Evolutionary conservation across 2,797 vertebrate species (phyloP).

Genomic region (Danio tinwini): DNA sequence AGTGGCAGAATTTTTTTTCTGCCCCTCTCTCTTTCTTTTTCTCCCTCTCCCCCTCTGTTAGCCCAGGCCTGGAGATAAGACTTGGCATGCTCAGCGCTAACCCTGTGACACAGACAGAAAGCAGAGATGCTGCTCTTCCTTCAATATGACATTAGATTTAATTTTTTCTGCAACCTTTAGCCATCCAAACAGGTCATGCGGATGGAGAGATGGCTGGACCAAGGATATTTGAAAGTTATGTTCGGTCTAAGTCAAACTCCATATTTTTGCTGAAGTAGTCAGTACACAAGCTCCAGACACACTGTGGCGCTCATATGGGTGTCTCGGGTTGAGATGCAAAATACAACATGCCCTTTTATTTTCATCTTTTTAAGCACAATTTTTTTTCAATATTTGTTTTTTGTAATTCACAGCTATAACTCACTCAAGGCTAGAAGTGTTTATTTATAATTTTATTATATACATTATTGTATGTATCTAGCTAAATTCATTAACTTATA

Average conservation of each 20-base stretch:
- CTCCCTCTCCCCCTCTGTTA: constrained; percentile 57
- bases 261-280: constrained; percentile 8
- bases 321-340: background rate
- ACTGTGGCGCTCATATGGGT: background rate
- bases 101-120: constrained; percentile 61
- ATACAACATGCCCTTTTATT: background rate
- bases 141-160: constrained; percentile 49
- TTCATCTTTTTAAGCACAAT: background rate
- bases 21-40: constrained; percentile 48
- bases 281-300: background rate
- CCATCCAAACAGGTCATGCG: constrained; percentile 55
- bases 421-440: background rate
- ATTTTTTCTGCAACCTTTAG: constrained; percentile 51
- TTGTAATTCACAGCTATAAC: background rate
- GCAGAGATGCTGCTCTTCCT: constrained; percentile 48
- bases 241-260: constrained; percentile 21
- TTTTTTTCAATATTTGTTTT: background rate
- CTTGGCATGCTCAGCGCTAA: constrained; percentile 64
- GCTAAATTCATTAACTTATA: too few relatives aligned
- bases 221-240: constrained; percentile 40
- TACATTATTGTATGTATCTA: too few relatives aligned
- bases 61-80: constrained; percentile 71
- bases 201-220: constrained; percentile 40
- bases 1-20: constrained; percentile 62
- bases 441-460: too few relatives aligned